Percentiles rank a stretch among this genome's conserved stretches.
phyloP scores from a whole-genome alignment of 2,888 invertebrate genomes.

The Eustalomyia histrio region DNA sequence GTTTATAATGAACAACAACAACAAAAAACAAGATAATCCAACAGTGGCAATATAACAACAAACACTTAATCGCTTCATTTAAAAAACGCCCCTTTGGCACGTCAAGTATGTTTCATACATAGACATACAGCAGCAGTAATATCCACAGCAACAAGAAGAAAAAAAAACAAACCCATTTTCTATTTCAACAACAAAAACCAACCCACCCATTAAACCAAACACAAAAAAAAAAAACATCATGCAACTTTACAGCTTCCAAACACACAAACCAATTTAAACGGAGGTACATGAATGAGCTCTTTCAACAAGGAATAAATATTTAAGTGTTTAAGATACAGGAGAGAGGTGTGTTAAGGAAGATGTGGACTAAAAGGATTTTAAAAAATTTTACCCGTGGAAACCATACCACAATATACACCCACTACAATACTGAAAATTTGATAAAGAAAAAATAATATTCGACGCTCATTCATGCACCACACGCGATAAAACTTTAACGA shows the following conservation, averaged over 20 bases:
- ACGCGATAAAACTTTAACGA: conserved; percentile 38
- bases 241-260: conserved; percentile 77
- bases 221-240: conserved; percentile 61
- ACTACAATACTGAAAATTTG: too few relatives aligned
- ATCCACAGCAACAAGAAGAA: not conserved
- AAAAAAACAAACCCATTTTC: conserved; percentile 32
- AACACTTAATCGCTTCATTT: conserved; percentile 66
- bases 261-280: conserved; percentile 73
- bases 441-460: conserved; percentile 15
- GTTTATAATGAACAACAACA: not conserved
- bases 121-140: conserved; percentile 2
- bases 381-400: conserved; percentile 57
- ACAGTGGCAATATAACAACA: conserved; percentile 44
- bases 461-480: conserved; percentile 29
- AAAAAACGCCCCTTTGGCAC: conserved; percentile 61
- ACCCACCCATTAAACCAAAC: conserved; percentile 40
- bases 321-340: not conserved
- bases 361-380: conserved; percentile 24
- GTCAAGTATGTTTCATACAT: too few relatives aligned
- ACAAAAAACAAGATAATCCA: conserved; percentile 29
- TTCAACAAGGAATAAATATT: not conserved
- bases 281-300: conserved; percentile 16
- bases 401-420: not conserved
- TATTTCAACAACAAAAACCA: conserved; percentile 22
- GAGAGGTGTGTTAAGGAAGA: not conserved